Conservation (phyloP, 2,113 vertebrate species). For the Mohoua ochrocephala region DNA sequence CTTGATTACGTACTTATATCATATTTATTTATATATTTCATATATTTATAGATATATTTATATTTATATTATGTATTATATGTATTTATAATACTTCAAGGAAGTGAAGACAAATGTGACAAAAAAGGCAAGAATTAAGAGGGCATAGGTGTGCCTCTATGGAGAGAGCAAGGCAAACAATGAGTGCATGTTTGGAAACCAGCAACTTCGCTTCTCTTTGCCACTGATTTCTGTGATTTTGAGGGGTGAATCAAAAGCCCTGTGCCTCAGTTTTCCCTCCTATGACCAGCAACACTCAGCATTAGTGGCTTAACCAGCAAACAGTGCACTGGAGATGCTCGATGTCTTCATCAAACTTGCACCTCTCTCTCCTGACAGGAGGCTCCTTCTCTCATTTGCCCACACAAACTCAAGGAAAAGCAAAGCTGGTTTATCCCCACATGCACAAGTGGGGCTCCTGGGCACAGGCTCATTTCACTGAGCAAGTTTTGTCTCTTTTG, state of each 20-base stretch:
- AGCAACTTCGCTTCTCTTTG: background rate
- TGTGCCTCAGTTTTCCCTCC: background rate
- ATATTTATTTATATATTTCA: no score
- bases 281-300: background rate
- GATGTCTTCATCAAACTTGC: background rate
- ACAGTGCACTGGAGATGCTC: background rate
- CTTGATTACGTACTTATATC: background rate
- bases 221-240: background rate
- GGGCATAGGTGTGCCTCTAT: background rate
- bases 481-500: background rate
- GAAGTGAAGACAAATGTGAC: background rate
- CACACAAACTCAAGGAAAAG: background rate
- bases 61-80: no score
- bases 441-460: fast-evolving
- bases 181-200: background rate
- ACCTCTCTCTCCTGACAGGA: background rate
- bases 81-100: no score
- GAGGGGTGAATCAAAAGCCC: background rate
- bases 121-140: background rate
- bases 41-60: no score
- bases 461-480: background rate
- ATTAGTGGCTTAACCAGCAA: background rate
- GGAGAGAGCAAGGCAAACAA: background rate
- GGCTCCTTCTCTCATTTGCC: background rate
- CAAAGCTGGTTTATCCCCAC: background rate